Conservation (phyloP, 2,113 vertebrate genomes). For the Catagonus wagneri region DNA sequence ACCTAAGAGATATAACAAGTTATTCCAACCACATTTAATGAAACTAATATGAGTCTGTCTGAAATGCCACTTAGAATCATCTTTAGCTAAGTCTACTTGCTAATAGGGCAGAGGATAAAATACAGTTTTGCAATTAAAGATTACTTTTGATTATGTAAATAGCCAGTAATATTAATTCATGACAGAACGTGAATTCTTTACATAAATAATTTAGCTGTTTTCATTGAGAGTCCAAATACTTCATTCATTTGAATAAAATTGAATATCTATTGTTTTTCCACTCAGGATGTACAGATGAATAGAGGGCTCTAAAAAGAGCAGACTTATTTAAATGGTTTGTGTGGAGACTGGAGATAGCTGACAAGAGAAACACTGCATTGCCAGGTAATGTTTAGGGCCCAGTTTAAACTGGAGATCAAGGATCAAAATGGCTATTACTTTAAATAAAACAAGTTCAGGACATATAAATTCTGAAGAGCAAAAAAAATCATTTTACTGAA, state of each 20-base stretch:
- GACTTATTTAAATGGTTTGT: neutral
- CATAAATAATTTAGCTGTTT: conserved; percentile 34
- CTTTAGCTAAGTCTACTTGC: neutral
- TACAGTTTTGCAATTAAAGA: conserved; percentile 26
- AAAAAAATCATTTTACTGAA: neutral
- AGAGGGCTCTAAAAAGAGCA: neutral
- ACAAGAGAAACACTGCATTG: neutral
- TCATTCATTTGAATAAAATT: conserved; percentile 24
- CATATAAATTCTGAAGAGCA: neutral
- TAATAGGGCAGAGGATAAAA: neutral
- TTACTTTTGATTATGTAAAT: conserved; percentile 3
- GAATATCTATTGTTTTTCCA: conserved; percentile 11
- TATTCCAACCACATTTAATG: neutral
- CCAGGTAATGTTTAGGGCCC: neutral
- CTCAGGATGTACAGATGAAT: neutral
- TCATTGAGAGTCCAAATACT: conserved; percentile 3
- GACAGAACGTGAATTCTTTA: conserved; percentile 24
- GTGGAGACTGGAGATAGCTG: neutral
- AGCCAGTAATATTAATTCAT: neutral
- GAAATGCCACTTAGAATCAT: neutral
- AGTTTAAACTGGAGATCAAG: neutral
- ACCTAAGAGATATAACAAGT: neutral
- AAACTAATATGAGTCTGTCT: neutral
- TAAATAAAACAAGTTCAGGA: neutral
- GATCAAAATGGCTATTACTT: neutral